phyloP scores from a whole-genome alignment of 2,113 vertebrate genomes.

The Lates calcarifer region DNA sequence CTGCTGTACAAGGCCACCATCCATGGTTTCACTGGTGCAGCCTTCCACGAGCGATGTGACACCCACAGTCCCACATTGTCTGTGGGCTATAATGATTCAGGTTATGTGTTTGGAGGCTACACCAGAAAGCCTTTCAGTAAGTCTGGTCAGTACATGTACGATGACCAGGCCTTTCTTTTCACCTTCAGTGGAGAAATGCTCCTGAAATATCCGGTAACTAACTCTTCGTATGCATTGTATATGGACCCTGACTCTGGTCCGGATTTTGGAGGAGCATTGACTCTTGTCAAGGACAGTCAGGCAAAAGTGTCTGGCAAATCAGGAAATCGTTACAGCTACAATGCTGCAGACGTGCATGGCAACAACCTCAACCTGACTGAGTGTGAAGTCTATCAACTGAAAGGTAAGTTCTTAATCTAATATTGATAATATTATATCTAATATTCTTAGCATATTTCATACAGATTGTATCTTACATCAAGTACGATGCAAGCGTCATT shows the following conservation, averaged over 20 bases:
- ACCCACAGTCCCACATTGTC: conserved; percentile 66
- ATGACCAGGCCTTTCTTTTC: conserved; percentile 78
- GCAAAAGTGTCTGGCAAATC: conserved; percentile 5
- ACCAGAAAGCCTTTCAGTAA: conserved; percentile 60
- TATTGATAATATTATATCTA: too few species aligned
- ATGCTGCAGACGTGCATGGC: conserved; percentile 66
- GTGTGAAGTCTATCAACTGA: conserved; percentile 76
- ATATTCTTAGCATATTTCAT: too few species aligned
- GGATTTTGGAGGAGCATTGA: conserved; percentile 56
- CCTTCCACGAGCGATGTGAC: conserved; percentile 77
- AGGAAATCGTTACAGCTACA: conserved; percentile 55
- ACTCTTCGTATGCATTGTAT: not conserved
- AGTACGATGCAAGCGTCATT: too few species aligned
- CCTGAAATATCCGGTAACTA: conserved; percentile 3
- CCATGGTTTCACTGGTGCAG: conserved; percentile 53
- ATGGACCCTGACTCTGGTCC: conserved; percentile 45
- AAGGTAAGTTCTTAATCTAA: conserved; percentile 70
- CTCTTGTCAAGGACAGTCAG: conserved; percentile 1
- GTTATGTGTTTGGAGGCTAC: conserved; percentile 78
- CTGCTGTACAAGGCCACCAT: conserved; percentile 78
- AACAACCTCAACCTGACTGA: conserved; percentile 65
- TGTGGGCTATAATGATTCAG: conserved; percentile 76
- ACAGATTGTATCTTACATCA: too few species aligned
- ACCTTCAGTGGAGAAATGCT: conserved; percentile 51
- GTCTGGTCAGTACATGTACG: conserved; percentile 32